Percentiles rank a stretch among this genome's conserved stretches.
phyloP scores from a whole-genome alignment of 2,797 vertebrate genomes.

The Echiichthys vipera region DNA sequence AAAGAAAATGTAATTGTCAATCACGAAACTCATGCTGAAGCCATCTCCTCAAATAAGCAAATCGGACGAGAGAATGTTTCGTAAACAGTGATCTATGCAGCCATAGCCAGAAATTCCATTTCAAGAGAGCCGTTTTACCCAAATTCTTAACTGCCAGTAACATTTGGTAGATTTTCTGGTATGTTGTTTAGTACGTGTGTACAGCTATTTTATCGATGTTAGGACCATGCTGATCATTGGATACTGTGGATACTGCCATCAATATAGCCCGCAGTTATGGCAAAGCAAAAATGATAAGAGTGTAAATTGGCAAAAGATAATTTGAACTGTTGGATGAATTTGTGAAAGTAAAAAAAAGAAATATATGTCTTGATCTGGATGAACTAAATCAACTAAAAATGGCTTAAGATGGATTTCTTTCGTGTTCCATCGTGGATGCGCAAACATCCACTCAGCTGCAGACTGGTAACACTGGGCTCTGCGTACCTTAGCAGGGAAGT shows the following conservation, averaged over 20 bases:
- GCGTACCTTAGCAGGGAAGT: conserved; percentile 17
- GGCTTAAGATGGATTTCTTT: conserved; percentile 11
- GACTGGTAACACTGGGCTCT: conserved; percentile 12
- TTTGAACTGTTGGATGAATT: conserved; percentile 8
- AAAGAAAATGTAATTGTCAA: conserved; percentile 16
- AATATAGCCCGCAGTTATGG: conserved; percentile 2
- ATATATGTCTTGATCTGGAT: conserved; percentile 8
- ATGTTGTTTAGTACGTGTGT: conserved; percentile 1
- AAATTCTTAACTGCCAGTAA: not conserved
- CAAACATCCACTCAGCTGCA: conserved; percentile 13
- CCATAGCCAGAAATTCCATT: not conserved
- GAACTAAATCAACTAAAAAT: conserved; percentile 11
- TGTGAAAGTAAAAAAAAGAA: not conserved
- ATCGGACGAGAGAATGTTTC: conserved; percentile 14
- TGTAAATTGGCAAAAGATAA: not conserved
- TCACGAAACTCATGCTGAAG: not conserved
- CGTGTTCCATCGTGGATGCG: not conserved
- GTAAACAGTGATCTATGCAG: not conserved
- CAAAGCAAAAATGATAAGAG: conserved; percentile 1
- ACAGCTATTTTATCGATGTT: conserved; percentile 10
- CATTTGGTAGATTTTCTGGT: not conserved
- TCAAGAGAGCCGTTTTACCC: conserved; percentile 6
- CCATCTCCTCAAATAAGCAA: not conserved
- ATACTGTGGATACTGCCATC: conserved; percentile 58
- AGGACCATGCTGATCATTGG: conserved; percentile 8